Evolutionary conservation across 2,113 vertebrate genomes (phyloP), one percentile per base, ranked within the genome.

Genomic region (Struthidea cinerea): DNA sequence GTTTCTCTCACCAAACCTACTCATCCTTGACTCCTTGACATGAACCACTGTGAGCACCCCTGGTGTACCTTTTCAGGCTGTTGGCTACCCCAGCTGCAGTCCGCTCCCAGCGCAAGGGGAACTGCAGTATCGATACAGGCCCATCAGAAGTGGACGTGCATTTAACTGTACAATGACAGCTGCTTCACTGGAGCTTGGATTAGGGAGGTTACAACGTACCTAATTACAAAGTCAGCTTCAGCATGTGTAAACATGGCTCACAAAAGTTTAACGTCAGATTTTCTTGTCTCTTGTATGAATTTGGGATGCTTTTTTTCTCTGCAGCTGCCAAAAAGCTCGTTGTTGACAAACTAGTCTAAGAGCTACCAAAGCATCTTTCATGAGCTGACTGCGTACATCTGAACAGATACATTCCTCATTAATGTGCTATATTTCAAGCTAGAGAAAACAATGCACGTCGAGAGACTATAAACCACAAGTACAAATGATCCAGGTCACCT

Each of bases 391-490:
- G 92, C 12, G 1, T 93, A 90, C 91, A 95, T 96, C 82, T 37
- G 89, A 94, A 95, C 90, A 95, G 96, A 98, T 92, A 97, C 96
- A 97, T 95, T 87, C 94, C 97, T 98, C 97, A 96, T 98, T 98
- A 98, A 97, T 80, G 89, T 70, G 95, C 96, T 95, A 86, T 98
- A 98, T 97, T 97, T 98, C 97, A 98, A 96, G 73, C 89, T 73
- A 46, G 52, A 96, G 95, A 96, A 98, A 98, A 98, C 97, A 98
- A 97, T 89, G 95, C 86, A 86, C 57, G 95, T 96, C 35, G 47
- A 96, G 98, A 98, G 97, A 97, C 97, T 93, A 95, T 97, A 97
- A 98, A 98, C 96, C 96, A 97, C 90, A 90, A 97, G 92, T 81
- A 96, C 97, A 97, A 97, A 95, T 82, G 94, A 97, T 95, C 74